Evolutionary conservation across 1,140 invertebrate genomes (phyloP).

Genomic region (Bombus terrestris): DNA sequence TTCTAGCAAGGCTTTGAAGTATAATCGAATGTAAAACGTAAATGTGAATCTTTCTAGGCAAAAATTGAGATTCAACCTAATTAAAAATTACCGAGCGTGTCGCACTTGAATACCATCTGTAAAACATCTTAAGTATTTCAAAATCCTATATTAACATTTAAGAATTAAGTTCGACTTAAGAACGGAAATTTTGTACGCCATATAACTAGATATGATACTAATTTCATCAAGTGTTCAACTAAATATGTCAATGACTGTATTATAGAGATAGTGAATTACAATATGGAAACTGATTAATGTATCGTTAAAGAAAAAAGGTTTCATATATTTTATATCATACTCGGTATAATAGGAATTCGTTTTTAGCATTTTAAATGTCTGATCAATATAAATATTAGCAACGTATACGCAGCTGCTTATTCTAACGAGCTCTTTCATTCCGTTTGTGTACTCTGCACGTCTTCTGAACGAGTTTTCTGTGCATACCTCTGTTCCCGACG

Average conservation of each 20-base stretch:
- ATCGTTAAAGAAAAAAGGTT: not conserved
- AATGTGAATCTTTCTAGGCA: too few relatives aligned
- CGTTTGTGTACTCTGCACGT: not conserved
- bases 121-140: too few relatives aligned
- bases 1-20: too few relatives aligned
- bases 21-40: too few relatives aligned
- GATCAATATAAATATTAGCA: constrained; percentile 31
- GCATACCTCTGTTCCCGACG: not conserved
- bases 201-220: too few relatives aligned
- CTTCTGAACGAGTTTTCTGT: constrained; percentile 32
- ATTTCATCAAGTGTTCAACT: too few relatives aligned
- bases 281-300: not conserved
- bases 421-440: constrained; percentile 40
- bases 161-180: too few relatives aligned
- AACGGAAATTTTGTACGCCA: too few relatives aligned
- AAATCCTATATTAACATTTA: too few relatives aligned
- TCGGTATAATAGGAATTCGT: not conserved
- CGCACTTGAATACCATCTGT: too few relatives aligned
- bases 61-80: too few relatives aligned
- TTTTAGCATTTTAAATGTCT: not conserved
- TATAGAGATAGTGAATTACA: not conserved
- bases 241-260: not conserved
- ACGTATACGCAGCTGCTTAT: constrained; percentile 39
- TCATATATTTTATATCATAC: not conserved
- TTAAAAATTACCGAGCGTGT: too few relatives aligned